phyloP scores from a whole-genome alignment of 23 tunicate species.

The Pegea sp. region DNA sequence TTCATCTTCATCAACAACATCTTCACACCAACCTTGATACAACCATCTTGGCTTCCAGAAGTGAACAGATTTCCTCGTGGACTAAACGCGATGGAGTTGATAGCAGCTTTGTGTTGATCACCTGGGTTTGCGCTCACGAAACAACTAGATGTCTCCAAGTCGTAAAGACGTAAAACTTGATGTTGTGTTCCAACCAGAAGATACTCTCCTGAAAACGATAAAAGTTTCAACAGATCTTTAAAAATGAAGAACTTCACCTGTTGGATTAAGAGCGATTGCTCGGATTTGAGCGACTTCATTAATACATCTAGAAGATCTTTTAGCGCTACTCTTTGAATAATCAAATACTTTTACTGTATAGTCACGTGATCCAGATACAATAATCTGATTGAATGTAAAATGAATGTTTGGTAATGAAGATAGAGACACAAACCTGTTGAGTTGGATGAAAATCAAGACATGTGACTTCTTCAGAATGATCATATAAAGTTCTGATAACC shows the following conservation, averaged over 20 bases:
- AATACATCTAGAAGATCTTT: slow-evolving; percentile 43
- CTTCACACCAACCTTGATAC: slow-evolving; percentile 49
- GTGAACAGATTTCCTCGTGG: slow-evolving; percentile 37
- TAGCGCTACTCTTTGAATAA: slow-evolving; percentile 69
- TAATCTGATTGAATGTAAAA: slow-evolving; percentile 4
- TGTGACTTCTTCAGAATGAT: slow-evolving; percentile 73
- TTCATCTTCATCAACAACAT: too few species aligned
- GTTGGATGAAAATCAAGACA: slow-evolving; percentile 59
- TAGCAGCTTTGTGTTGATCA: slow-evolving; percentile 53
- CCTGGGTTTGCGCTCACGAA: slow-evolving; percentile 27
- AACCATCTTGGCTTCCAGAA: slow-evolving; percentile 70
- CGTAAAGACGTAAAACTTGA: slow-evolving; percentile 58
- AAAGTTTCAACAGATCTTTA: neutral
- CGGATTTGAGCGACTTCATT: slow-evolving; percentile 53
- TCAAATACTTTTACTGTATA: slow-evolving; percentile 85
- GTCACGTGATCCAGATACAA: slow-evolving; percentile 60
- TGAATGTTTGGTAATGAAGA: too few species aligned
- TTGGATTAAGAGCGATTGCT: slow-evolving; percentile 47
- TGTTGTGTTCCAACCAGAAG: slow-evolving; percentile 58
- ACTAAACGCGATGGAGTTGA: slow-evolving; percentile 33
- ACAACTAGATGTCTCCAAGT: slow-evolving; percentile 49
- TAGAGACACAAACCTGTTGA: slow-evolving; percentile 24
- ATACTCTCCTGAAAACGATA: slow-evolving; percentile 23
- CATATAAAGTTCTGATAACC: slow-evolving; percentile 60
- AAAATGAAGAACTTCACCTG: slow-evolving; percentile 8